These are phyloP conservation scores for Tachypleus tridentatus DNA, from an alignment of 1,140 invertebrate species.

Conservation along the genomic window DNA sequence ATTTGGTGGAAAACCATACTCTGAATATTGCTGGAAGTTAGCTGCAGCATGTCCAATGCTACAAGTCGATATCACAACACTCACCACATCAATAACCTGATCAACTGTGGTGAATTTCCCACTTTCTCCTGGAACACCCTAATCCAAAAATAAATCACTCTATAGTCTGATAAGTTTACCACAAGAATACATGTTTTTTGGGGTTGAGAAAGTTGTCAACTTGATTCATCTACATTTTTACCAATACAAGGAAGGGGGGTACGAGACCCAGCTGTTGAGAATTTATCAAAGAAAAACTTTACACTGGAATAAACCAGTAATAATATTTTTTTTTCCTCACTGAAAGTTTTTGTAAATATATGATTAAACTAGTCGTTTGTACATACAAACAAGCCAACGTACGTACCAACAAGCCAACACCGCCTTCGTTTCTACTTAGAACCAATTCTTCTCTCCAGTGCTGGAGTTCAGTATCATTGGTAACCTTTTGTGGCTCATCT, in stretches of 20 bases:
- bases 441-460: conserved; percentile 35
- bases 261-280: too few species aligned
- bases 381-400: too few species aligned
- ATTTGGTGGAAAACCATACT: conserved; percentile 40
- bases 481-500: conserved; percentile 34
- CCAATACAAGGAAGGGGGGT: too few species aligned
- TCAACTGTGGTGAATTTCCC: conserved; percentile 31
- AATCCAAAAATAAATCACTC: conserved; percentile 7
- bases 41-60: conserved; percentile 38
- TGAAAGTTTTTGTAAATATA: too few species aligned
- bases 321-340: too few species aligned
- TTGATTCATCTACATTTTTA: too few species aligned
- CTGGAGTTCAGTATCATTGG: conserved; percentile 35
- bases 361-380: too few species aligned
- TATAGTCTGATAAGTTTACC: neutral
- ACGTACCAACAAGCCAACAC: conserved; percentile 27
- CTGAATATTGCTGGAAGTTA: conserved; percentile 37
- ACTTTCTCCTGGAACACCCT: conserved; percentile 29
- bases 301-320: too few species aligned
- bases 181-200: too few species aligned
- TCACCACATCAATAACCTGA: conserved; percentile 32
- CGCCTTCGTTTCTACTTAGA: conserved; percentile 28
- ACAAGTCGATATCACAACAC: conserved; percentile 36
- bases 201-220: too few species aligned
- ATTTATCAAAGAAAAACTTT: too few species aligned